These are phyloP conservation scores for Brachionus manjavacas DNA, from an alignment of 1,140 invertebrate genomes.

Conservation along the genomic window DNA sequence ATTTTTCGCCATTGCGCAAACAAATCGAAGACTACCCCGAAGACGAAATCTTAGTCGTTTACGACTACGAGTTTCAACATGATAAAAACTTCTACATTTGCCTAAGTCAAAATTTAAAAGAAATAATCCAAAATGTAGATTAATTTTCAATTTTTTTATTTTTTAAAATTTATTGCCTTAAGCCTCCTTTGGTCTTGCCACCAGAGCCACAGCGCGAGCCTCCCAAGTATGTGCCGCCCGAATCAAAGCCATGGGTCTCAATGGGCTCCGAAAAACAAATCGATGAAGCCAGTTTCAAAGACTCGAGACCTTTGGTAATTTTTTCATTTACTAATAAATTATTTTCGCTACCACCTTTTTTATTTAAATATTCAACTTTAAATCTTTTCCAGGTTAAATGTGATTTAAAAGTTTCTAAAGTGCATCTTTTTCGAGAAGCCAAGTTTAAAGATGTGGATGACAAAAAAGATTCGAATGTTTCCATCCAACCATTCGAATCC, in stretches of 20 bases:
- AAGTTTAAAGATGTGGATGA: conserved; percentile 30
- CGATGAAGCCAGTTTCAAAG: conserved; percentile 49
- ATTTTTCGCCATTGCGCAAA: conserved; percentile 53
- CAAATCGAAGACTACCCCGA: conserved; percentile 53
- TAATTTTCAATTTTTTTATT: neutral
- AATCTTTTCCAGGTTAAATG: neutral
- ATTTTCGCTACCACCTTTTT: neutral
- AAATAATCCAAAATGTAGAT: conserved; percentile 45
- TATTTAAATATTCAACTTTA: neutral
- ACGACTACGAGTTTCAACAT: conserved; percentile 55
- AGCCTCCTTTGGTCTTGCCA: conserved; percentile 44
- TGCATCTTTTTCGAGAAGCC: neutral
- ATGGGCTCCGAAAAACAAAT: conserved; percentile 56
- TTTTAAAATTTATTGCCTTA: neutral
- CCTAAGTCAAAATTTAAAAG: conserved; percentile 44
- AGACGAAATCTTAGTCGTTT: conserved; percentile 54
- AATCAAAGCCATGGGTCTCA: conserved; percentile 53
- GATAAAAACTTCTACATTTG: conserved; percentile 56
- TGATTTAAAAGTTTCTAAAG: conserved; percentile 5
- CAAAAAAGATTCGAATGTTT: conserved; percentile 24
- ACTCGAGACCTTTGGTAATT: conserved; percentile 49
- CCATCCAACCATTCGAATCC: conserved; percentile 49
- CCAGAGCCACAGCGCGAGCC: conserved; percentile 48
- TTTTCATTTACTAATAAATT: neutral
- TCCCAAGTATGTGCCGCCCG: conserved; percentile 54